Base-by-base conservation (phyloP, 2,797 vertebrate species). In the Pygocentrus nattereri region DNA sequence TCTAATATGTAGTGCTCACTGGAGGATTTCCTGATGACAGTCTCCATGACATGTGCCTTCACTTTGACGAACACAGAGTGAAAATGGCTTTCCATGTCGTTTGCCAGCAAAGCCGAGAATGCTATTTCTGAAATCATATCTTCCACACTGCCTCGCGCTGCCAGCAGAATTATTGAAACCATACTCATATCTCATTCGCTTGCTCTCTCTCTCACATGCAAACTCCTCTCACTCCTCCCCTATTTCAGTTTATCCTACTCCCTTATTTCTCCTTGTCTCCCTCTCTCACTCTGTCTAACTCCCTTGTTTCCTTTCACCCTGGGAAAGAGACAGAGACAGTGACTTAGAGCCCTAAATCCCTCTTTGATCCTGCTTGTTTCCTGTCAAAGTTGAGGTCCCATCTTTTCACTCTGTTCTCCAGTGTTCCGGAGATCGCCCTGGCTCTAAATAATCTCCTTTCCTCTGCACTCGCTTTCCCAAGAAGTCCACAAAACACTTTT, bases 331-430 rank as follows among this genome's bases (percentile, higher is more conserved):
- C 56, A 78, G 72, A 84, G 58, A 71, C 61, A 67, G 70, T 50
- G 80, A 65, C 78, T 84, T 52, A 50, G 64, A 85, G 82, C 82
- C 76, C 49, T 82, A 85, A 87, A 84, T 79, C 85, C 73, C 79
- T 74, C 67, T 82, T 84, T 87, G 80, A 87, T 85, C 82, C 84
- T 54, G 54, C 86, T 78, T 79, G 84, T 84, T 87, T 82, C 70
- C 77, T 82, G 86, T 85, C 82, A 84, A 78, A 82, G 79, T 84
- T 82, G 80, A 84, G 86, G 74, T 87, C 78, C 78, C 75, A 49
- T 87, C 71, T 82, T 85, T 79, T 82, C 71, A 80, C 31, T 74
- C 62, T 25, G 47, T 61, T 59, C 77, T 73, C 71, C 64, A 64
- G 59, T 65, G 71, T 83, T 87, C 75, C 71, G 47, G 78, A 78